phyloP scores from a whole-genome alignment of 1,140 invertebrate species.

The Melipona quadrifasciata region DNA sequence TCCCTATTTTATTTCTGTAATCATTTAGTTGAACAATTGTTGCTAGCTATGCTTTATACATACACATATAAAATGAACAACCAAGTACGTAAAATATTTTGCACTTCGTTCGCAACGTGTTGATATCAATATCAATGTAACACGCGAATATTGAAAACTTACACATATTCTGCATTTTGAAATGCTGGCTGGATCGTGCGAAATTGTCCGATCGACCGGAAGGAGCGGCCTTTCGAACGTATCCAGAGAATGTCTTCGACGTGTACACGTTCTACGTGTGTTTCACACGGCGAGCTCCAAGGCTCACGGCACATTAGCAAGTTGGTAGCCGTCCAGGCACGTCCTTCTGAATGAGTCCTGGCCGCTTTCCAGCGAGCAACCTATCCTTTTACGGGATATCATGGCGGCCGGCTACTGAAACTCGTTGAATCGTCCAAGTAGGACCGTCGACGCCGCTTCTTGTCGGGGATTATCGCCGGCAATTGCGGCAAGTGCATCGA shows the following conservation, averaged over 20 bases:
- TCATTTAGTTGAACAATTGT: neutral
- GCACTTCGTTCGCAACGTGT: neutral
- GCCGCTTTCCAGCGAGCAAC: conserved; percentile 52
- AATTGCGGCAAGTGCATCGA: conserved; percentile 49
- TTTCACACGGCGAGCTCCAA: conserved; percentile 31
- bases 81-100: neutral
- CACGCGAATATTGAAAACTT: neutral
- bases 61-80: neutral
- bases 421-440: conserved; percentile 52
- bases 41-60: neutral
- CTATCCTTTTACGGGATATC: conserved; percentile 50
- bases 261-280: conserved; percentile 42
- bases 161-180: neutral
- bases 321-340: conserved; percentile 63
- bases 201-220: neutral
- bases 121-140: neutral
- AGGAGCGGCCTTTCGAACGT: neutral
- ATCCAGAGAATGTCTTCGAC: conserved; percentile 15
- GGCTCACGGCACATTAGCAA: conserved; percentile 60
- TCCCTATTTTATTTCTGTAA: neutral
- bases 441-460: conserved; percentile 35
- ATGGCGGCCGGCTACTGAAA: conserved; percentile 32
- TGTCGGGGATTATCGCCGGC: conserved; percentile 29
- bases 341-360: conserved; percentile 62
- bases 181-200: neutral